Base-by-base conservation (phyloP, 2,888 invertebrate genomes). In the Melanostoma scalare region DNA sequence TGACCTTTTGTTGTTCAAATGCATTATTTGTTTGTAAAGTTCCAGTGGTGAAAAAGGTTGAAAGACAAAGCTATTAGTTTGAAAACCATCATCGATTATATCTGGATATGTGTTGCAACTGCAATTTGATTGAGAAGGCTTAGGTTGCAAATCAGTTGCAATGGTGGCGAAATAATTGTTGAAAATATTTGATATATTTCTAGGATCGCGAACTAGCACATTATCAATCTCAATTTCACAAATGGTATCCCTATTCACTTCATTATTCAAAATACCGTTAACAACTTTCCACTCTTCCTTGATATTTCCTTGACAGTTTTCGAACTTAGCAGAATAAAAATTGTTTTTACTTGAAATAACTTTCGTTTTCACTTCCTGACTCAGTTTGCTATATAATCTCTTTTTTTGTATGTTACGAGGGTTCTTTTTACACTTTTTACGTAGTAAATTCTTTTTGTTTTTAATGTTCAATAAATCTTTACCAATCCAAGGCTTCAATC, bases 251-350 rank as follows among this genome's bases (percentile, higher is more conserved):
- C 31, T 52, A 8, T 20, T 30, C 20, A 9, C 33, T 33, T 74
- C 44, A 42, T 52, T 67, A 31, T 35, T 75, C 6, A 68, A 9
- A 3, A 71, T 71, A 10, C n/a, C 33, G 31, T 75, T 60, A 20
- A 68, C 53, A 8, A 68, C 68, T 55, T 61, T 76, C 68, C 42
- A 68, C 42, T n/a, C n/a, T n/a, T n/a, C n/a, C n/a, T 67, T 67
- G 8, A 75, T 30, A 46, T 65, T 65, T 0, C 74, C 58, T 31
- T 8, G 58, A n/a, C n/a, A 65, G 6, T 50, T 40, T 35, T 60
- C 30, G 6, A 69, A 30, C 20, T 69, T 68, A 40, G 61, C 31
- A 10, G 65, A 50, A n/a, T 50, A 77, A 50, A 42, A 63, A 6
- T 36, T 65, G 52, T 77, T 65, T 30, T 20, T 9, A 55, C 63